Base-by-base conservation (phyloP, 2,113 vertebrate species). In the Hippopotamus amphibius region DNA sequence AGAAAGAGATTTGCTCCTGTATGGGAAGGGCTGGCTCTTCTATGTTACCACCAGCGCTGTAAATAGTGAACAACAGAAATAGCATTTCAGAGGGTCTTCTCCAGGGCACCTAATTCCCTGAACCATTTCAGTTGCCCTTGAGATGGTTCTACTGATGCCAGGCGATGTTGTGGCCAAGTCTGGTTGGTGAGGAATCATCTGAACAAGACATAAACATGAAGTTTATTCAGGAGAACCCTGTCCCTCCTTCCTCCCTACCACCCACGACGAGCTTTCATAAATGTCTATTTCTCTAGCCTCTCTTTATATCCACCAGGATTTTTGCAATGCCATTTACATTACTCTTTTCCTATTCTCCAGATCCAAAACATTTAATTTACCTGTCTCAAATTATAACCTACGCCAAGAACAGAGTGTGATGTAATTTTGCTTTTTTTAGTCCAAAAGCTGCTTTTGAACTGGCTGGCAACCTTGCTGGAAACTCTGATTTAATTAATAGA, bases 211-310 rank as follows among this genome's bases (percentile, higher is more conserved):
- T 11, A 59, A 30, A 46, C 14, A 26, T 2, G 26, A 63, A 28
- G 24, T 22, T n/a, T 22, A 46, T 69, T 68, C 82, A 53, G 46
- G 85, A 83, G 85, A 71, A 41, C 2, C 9, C n/a, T 15, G 4
- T 33, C 17, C 37, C 15, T 59, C 3, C 3, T 1, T 46, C 4
- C 15, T 61, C 24, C 33, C 30, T 4, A 9, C 5, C 19, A 2
- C n/a, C 12, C 19, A 71, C 3, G 13, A 37, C 6, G 19, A 74
- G 15, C 28, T 92, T 74, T 65, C 26, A 21, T 22, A 16, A 33
- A 26, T 7, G 68, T 6, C 57, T 33, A 0, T 59, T 26, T 30
- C 28, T 41, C 24, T 13, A 48, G 26, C 68, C 10, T 21, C 24
- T 85, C 53, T 74, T n/a, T 13, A 3, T 11, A 50, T 16, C 26